These are phyloP conservation scores for Vidua chalybeata DNA, from an alignment of 2,113 vertebrate species.

Conservation along the genomic window DNA sequence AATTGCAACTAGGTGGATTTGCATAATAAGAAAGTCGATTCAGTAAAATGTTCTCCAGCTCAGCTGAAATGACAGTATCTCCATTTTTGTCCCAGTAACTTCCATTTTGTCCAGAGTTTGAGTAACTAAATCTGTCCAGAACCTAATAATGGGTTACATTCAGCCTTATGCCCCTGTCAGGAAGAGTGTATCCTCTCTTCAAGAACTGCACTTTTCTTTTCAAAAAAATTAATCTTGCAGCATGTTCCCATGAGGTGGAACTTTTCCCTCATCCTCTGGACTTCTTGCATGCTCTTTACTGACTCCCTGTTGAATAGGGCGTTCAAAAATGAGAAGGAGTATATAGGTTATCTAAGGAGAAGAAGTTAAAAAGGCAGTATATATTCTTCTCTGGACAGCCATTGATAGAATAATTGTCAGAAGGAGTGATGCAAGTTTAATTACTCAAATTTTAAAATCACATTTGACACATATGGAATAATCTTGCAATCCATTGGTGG, in stretches of 20 bases:
- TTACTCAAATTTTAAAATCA: not conserved
- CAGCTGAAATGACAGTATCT: not conserved
- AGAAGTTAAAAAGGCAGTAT: not conserved
- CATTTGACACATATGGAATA: not conserved
- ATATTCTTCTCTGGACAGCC: not conserved
- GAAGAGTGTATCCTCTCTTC: not conserved
- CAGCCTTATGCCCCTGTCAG: not conserved
- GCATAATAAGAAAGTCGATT: not conserved
- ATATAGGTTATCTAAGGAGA: not conserved
- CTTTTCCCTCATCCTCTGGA: not conserved
- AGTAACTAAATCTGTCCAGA: not conserved
- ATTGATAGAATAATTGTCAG: not conserved
- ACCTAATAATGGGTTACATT: not conserved
- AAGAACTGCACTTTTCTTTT: not conserved
- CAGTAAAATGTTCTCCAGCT: not conserved
- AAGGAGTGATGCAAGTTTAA: not conserved
- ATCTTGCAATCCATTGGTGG: not conserved
- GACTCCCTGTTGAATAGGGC: not conserved
- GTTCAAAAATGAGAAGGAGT: not conserved
- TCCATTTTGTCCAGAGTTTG: not conserved
- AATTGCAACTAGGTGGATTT: not conserved
- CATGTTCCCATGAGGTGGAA: not conserved
- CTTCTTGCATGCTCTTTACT: not conserved
- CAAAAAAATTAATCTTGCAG: not conserved
- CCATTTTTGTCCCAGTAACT: not conserved